Evolutionary conservation across 2,888 invertebrate genomes (phyloP).

Genomic region (Ochlodes sylvanus): DNA sequence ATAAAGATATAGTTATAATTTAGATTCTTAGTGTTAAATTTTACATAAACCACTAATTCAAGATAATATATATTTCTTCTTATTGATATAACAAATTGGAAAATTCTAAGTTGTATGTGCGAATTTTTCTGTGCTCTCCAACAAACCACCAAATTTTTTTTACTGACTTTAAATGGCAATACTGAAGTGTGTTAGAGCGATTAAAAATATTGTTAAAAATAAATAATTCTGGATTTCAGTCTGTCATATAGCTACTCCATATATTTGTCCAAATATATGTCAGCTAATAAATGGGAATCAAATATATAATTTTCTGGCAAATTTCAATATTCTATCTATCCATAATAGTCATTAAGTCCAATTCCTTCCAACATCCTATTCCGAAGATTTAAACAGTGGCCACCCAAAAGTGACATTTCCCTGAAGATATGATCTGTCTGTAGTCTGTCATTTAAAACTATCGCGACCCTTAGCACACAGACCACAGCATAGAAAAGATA

Average conservation of each 20-base stretch:
- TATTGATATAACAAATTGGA: background rate
- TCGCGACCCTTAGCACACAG: no score
- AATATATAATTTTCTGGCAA: no score
- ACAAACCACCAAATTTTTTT: background rate
- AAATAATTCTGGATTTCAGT: background rate
- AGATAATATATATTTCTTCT: background rate
- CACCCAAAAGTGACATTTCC: no score
- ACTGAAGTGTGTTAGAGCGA: background rate
- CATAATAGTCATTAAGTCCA: no score
- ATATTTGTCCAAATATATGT: background rate
- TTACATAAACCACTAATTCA: background rate
- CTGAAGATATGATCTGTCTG: no score
- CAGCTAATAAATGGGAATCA: background rate
- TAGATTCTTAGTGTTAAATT: background rate
- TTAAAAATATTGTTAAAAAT: background rate
- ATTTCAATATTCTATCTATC: no score
- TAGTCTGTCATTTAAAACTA: no score
- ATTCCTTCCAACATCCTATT: no score
- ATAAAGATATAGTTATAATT: background rate
- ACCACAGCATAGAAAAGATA: no score
- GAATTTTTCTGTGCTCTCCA: background rate
- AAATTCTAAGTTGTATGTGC: constrained; percentile 6
- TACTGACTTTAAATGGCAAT: background rate
- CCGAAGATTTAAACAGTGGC: no score
- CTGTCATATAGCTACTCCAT: background rate